A percentile compares a stretch with the other conserved stretches of the same genome.
Evolutionary conservation across 2,113 vertebrate genomes (phyloP).

Genomic region (Neodon shergylaensis): DNA sequence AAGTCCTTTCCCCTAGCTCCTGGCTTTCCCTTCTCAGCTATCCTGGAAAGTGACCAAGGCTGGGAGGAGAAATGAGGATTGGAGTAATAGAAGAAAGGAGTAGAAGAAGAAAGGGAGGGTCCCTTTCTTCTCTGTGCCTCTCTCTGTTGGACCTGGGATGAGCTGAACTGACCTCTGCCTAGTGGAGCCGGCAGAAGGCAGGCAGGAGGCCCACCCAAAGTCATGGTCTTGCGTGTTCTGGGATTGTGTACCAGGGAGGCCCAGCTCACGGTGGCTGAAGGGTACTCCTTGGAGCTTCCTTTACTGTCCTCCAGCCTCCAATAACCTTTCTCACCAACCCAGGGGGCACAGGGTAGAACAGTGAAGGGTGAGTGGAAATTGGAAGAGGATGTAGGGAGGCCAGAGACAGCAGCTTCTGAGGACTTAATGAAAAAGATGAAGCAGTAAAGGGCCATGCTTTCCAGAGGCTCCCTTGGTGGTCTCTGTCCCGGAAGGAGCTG

Average conservation of each 20-base stretch:
- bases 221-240: neutral
- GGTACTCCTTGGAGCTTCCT: fast-evolving
- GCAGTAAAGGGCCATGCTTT: neutral
- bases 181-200: neutral
- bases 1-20: neutral
- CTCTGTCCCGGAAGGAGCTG: neutral
- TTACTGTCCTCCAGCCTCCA: no score
- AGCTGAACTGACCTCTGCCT: neutral
- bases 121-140: neutral
- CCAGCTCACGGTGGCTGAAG: neutral
- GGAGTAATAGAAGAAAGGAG: no score
- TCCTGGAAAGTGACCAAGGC: neutral
- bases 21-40: neutral
- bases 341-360: neutral
- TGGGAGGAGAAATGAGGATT: neutral
- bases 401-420: neutral
- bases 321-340: neutral
- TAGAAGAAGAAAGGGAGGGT: neutral
- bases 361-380: neutral
- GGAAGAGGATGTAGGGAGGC: neutral
- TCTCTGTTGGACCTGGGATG: neutral
- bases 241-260: neutral
- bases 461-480: neutral
- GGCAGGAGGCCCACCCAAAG: neutral
- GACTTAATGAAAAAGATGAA: neutral